Evolutionary conservation across 2,888 invertebrate genomes (phyloP), one percentile per base, ranked within the genome.

Genomic region (Eupithecia dodoneata): DNA sequence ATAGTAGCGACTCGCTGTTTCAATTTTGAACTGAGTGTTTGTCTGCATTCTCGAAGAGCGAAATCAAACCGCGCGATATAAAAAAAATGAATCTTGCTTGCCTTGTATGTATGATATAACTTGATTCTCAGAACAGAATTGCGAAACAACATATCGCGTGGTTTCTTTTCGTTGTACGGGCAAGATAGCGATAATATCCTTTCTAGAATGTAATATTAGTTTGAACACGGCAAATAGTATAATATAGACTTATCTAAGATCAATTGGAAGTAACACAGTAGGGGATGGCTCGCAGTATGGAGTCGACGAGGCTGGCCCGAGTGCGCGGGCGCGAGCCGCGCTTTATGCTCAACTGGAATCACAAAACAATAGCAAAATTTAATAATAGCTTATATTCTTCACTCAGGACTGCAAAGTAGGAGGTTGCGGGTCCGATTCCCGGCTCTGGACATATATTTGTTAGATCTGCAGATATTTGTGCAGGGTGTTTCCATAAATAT

Each of bases 251-350:
- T 63, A 63, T 63, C 63, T 63, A 42, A 72, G 59, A 74, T 78
- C 82, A 91, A 79, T 85, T 89, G 82, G 89, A 88, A 82, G 92
- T 91, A 82, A 91, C 89, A 85, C 94, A 94, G 89, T 93, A 94
- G 10, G 93, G 94, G 79, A 94, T 93, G 83, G 87, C 91, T 85
- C 91, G 92, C 81, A 94, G 89, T 84, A 94, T 91, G 30, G 91
- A 89, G 86, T 89, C 91, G 83, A 94, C 90, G 82, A 94, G 87
- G 85, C 93, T 92, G 55, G 9, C 55, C 9, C 55, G n/a, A 75
- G 88, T 72, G 73, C 88, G 85, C 87, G 88, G 86, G 83, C 87
- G 92, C 87, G 88, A 87, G 80, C 87, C 85, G 87, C 87, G 86
- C 82, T 85, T 81, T 76, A 84, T 86, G 83, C 86, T 89, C 92